Conservation (phyloP, 2,113 vertebrate species). For the Stictonetta naevosa region DNA sequence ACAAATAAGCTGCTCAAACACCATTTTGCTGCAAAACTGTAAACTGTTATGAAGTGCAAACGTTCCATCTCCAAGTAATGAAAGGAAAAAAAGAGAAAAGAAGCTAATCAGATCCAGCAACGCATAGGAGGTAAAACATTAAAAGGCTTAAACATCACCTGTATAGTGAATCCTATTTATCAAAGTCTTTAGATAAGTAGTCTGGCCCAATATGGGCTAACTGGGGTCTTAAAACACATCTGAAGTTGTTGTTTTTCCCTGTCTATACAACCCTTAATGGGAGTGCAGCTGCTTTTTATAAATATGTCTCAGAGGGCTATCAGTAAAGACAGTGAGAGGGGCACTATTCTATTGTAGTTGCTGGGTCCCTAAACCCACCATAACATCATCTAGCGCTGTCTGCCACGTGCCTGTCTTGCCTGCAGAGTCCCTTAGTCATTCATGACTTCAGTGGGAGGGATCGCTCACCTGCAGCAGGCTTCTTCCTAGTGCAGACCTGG, state of each 20-base stretch:
- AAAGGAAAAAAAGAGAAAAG: not conserved
- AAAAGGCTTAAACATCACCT: too few relatives aligned
- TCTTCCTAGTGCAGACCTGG: not conserved
- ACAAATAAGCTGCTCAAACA: not conserved
- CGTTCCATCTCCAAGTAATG: not conserved
- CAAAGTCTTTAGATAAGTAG: not conserved
- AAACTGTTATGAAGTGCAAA: not conserved
- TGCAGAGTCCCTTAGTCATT: not conserved
- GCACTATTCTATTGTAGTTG: not conserved
- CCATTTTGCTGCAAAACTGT: not conserved
- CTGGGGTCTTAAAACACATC: not conserved
- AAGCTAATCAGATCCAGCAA: not conserved
- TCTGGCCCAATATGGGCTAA: not conserved
- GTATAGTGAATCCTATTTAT: not conserved
- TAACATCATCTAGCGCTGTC: not conserved
- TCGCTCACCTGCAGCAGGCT: not conserved
- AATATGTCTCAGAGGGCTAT: not conserved
- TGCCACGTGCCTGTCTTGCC: not conserved
- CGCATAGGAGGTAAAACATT: not conserved
- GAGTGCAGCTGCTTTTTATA: not conserved
- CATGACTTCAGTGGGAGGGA: not conserved
- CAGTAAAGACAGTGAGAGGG: not conserved
- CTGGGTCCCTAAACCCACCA: not conserved
- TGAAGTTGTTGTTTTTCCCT: conserved; percentile 7
- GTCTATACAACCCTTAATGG: not conserved